Evolutionary conservation across 2,888 invertebrate genomes (phyloP), one percentile per base, ranked within the genome.

Genomic region (Marronus borbonicus): DNA sequence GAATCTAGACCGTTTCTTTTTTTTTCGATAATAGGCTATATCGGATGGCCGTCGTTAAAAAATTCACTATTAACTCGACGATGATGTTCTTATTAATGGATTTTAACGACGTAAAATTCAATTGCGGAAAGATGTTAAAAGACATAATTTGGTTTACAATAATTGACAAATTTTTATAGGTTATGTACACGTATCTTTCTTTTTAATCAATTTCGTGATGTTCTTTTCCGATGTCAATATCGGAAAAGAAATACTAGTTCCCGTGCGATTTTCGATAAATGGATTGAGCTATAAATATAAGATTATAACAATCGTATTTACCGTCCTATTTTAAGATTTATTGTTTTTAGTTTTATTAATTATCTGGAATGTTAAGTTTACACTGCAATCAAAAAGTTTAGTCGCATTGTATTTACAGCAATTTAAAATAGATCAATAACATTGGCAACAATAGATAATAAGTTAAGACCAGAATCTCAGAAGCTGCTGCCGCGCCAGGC

Each of bases 71-170:
- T 20, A 58, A 44, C 44, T 20, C 20, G 55, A 20, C 24, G 55
- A 5, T 58, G 55, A 58, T 20, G 55, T 17, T 58, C 20, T 58
- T 58, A 58, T 58, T 58, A 17, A 20, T 17, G 8, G 55, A 58
- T 20, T 58, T 20, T 58, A 58, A 58, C 55, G 55, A 24, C 55
- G 55, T 24, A 7, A 58, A 58, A 58, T 58, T 58, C 20, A 58
- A 58, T 58, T 58, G 55, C 55, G 55, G 55, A 20, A 58, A 58
- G 24, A 58, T 58, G 55, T 58, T 58, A 58, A 58, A 58, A 58
- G 55, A 20, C 20, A 20, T 20, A 20, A 58, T 58, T 58, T 20
- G 55, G n/a, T 17, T 52, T 52, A 14, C 14, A 52, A 14, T 52
- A 52, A 14, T 52, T 17, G 52, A 14, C 17, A n/a, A 52, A 52